Evolutionary conservation across 2,113 vertebrate genomes (phyloP).

Genomic region (Centrocercus urophasianus): DNA sequence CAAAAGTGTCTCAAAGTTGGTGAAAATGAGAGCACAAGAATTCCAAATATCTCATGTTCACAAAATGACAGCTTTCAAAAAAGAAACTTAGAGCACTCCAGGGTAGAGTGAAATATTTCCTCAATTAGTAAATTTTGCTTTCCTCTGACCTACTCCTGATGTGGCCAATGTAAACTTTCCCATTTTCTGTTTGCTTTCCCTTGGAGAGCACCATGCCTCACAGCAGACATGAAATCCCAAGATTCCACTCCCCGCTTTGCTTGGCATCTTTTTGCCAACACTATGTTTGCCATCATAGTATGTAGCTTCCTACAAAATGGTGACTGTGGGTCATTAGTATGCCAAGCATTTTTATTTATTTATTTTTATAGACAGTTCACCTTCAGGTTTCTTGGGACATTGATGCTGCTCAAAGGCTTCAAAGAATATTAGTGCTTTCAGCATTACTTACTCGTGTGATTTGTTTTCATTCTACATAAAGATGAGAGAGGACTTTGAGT

Average conservation of each 20-base stretch:
- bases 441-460: conserved; percentile 16
- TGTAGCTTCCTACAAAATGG: neutral
- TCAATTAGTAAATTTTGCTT: conserved; percentile 28
- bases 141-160: conserved; percentile 28
- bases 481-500: conserved; percentile 44
- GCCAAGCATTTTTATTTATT: neutral
- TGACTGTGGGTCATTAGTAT: conserved; percentile 1
- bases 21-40: conserved; percentile 13
- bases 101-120: conserved; percentile 40
- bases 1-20: neutral
- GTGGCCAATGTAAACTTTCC: conserved; percentile 28
- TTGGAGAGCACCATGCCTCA: neutral
- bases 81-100: conserved; percentile 7
- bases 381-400: conserved; percentile 27
- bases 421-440: conserved; percentile 26
- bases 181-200: neutral
- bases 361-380: conserved; percentile 30
- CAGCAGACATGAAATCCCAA: conserved; percentile 5
- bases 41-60: conserved; percentile 22
- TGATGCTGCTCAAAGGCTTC: conserved; percentile 8
- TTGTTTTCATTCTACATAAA: conserved; percentile 50
- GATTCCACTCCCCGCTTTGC: neutral
- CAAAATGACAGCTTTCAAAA: conserved; percentile 39
- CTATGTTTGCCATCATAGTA: neutral
- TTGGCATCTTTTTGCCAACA: neutral